Evolutionary conservation across 2,888 invertebrate genomes (phyloP), one percentile per base, ranked within the genome.

Genomic region (Phyllotreta cruciferae): DNA sequence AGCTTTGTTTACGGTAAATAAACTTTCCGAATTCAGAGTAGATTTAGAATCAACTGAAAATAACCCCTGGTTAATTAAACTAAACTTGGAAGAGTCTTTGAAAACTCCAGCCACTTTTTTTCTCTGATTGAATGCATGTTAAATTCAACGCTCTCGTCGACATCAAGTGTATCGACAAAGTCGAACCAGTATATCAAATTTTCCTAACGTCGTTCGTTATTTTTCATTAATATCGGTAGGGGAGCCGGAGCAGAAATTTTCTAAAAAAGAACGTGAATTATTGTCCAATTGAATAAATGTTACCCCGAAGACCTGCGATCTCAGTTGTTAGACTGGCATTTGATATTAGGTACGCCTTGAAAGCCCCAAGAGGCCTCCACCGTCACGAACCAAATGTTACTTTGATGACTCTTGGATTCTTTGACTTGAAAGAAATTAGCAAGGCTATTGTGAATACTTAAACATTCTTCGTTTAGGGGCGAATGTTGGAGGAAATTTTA

Each of bases 271-370:
- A 14, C 9, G 13, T 36, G 41, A 57, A 14, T 64, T 56, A 61
- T 61, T 57, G 47, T 52, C 54, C 61, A 56, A 53, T 57, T 64
- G 57, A 53, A 56, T 44, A 49, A 56, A 64, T 54, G 50, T 54
- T 53, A 64, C 64, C 64, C 64, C 10, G 11, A 52, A 56, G 64
- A 64, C 47, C 45, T 9, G 37, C 38, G 61, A 64, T 64, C 61
- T 57, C 49, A 41, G 45, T 60, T 39, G 53, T 45, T 47, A 52
- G 49, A 36, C 37, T 14, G 52, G 53, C 53, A 42, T 56, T 60
- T 66, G 60, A 63, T 61, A 61, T 66, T 57, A 66, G 66, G 66
- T 66, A 63, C 55, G 52, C 60, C 50, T 52, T 57, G 45, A 13
- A 11, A 50, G 41, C 47, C 64, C 54, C 64, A 0, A 36, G 37